These are phyloP conservation scores for Tadarida brasiliensis DNA, from an alignment of 2,797 vertebrate genomes.

Conservation along the genomic window DNA sequence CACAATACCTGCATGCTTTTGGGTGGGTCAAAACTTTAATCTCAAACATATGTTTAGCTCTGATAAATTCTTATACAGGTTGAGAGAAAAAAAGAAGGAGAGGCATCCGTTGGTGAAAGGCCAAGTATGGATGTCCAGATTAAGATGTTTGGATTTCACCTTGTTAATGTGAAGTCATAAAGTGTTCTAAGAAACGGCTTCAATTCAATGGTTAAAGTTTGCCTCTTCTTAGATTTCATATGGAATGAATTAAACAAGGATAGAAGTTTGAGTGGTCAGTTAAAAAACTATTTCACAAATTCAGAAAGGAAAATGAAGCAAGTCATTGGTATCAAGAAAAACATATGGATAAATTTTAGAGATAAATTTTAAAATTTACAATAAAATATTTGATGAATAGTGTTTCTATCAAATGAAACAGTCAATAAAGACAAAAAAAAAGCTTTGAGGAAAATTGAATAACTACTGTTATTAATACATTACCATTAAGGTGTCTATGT, in stretches of 20 bases:
- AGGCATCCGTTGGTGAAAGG: background rate
- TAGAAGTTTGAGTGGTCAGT: background rate
- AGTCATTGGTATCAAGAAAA: background rate
- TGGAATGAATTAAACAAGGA: background rate
- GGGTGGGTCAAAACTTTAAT: background rate
- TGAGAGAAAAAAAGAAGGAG: background rate
- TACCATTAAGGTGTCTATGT: background rate
- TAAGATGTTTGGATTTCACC: background rate
- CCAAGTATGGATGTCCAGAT: too few relatives aligned
- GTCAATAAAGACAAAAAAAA: background rate
- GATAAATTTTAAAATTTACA: background rate
- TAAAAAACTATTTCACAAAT: constrained; percentile 26
- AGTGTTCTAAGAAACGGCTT: background rate
- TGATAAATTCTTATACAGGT: background rate
- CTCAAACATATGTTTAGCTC: background rate
- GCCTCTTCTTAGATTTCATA: background rate
- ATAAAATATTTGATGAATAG: background rate
- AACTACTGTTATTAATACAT: background rate
- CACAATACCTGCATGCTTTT: too few relatives aligned
- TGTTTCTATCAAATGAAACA: background rate
- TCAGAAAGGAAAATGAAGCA: background rate
- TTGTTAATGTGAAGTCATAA: background rate
- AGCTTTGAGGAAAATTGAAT: background rate
- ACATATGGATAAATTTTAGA: background rate
- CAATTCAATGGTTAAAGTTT: background rate